These are phyloP conservation scores for Bolborhynchus lineola DNA, from an alignment of 2,113 vertebrate species.

Conservation along the genomic window DNA sequence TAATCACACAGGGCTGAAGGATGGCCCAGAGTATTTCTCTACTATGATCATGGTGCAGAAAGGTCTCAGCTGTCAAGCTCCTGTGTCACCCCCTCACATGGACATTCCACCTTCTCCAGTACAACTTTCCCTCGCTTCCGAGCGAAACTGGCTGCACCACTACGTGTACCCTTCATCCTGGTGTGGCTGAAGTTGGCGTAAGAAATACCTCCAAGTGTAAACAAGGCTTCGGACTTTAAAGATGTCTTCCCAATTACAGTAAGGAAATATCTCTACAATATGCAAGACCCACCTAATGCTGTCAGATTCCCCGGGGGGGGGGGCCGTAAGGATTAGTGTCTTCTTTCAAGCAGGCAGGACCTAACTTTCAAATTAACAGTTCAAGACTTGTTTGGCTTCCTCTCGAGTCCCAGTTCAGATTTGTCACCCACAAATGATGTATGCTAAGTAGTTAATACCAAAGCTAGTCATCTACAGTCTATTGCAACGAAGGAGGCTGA, in stretches of 20 bases:
- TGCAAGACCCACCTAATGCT: not conserved
- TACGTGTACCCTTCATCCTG: not conserved
- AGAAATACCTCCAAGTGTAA: slow-evolving; percentile 2
- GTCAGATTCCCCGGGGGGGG: not conserved
- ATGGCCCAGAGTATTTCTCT: not conserved
- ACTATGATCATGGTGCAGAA: not conserved
- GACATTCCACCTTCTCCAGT: not conserved
- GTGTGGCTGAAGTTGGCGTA: not conserved
- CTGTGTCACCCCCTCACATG: not conserved
- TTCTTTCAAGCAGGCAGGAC: slow-evolving; percentile 31
- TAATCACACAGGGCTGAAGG: not conserved
- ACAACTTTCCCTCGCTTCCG: not conserved
- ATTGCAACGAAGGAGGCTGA: slow-evolving; percentile 47
- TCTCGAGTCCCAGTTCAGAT: slow-evolving; percentile 52
- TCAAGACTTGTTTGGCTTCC: slow-evolving; percentile 40
- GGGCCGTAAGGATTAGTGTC: not conserved
- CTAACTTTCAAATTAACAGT: slow-evolving; percentile 16
- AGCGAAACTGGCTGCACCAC: not conserved
- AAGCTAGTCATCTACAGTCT: slow-evolving; percentile 65
- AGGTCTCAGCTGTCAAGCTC: not conserved
- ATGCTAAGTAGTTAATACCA: slow-evolving; percentile 62
- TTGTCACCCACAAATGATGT: slow-evolving; percentile 46
- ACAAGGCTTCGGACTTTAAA: slow-evolving; percentile 33
- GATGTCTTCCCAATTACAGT: not conserved
- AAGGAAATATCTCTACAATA: not conserved